Evolutionary conservation across 2,888 invertebrate genomes (phyloP).

Genomic region (Lissocephala sabroskyi): DNA sequence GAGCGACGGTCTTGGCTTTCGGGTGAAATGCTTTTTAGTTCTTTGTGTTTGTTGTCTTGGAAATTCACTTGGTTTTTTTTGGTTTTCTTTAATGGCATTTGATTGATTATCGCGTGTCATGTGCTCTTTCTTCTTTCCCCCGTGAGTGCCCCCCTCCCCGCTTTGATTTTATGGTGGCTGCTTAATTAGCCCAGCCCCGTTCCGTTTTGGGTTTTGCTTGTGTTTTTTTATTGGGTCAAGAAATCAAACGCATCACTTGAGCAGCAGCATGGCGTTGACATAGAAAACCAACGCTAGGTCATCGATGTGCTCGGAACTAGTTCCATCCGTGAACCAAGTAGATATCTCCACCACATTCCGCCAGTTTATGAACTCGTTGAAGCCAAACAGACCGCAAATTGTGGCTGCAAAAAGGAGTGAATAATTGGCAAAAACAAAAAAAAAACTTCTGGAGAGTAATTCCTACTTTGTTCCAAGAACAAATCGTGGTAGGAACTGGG

Average conservation of each 20-base stretch:
- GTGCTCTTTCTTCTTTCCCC: slow-evolving; percentile 43
- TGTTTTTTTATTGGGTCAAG: too few relatives aligned
- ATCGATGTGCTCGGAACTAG: too few relatives aligned
- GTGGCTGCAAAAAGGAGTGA: slow-evolving; percentile 38
- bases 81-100: slow-evolving; percentile 64
- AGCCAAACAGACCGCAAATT: slow-evolving; percentile 63
- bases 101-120: slow-evolving; percentile 66
- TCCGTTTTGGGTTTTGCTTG: too few relatives aligned
- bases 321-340: slow-evolving; percentile 34
- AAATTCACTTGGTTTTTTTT: slow-evolving; percentile 30
- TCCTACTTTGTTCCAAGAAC: slow-evolving; percentile 68
- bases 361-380: slow-evolving; percentile 65
- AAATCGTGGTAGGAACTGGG: slow-evolving; percentile 63
- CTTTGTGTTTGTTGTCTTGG: slow-evolving; percentile 36
- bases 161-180: slow-evolving; percentile 20
- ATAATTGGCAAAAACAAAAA: background rate
- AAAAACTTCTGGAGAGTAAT: background rate
- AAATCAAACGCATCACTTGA: too few relatives aligned
- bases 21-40: slow-evolving; percentile 66
- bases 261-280: too few relatives aligned
- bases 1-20: slow-evolving; percentile 16
- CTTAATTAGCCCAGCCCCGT: slow-evolving; percentile 15
- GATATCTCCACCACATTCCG: slow-evolving; percentile 52
- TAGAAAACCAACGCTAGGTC: too few relatives aligned
- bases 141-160: slow-evolving; percentile 13